Percentiles rank a stretch among this genome's conserved stretches.
Conservation (phyloP, 2,888 invertebrate species). For the Hyles lineata region DNA sequence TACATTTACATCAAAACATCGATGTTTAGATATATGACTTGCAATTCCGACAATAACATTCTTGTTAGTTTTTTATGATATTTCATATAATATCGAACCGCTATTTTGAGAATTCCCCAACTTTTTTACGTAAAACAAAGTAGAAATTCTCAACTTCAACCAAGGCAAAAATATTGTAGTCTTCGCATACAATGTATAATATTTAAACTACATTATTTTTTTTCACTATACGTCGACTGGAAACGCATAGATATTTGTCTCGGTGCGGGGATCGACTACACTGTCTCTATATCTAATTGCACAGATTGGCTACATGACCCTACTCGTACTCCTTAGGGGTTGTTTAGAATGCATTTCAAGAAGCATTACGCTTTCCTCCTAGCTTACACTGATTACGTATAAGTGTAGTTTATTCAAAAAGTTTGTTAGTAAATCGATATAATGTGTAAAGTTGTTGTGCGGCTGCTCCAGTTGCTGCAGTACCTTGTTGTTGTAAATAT, state of each 20-base stretch:
- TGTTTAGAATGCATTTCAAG: not conserved
- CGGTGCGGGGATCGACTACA: too few relatives aligned
- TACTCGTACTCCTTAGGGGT: too few relatives aligned
- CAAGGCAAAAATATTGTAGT: too few relatives aligned
- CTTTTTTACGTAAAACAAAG: not conserved
- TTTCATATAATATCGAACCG: not conserved
- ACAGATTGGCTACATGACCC: too few relatives aligned
- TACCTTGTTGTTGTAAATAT: not conserved
- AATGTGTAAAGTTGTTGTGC: not conserved
- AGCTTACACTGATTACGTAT: not conserved
- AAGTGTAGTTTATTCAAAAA: conserved; percentile 8
- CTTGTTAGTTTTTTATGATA: not conserved
- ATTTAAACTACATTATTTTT: too few relatives aligned
- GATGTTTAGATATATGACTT: not conserved
- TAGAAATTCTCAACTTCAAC: too few relatives aligned
- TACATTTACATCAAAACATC: conserved; percentile 1
- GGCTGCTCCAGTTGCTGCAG: conserved; percentile 8
- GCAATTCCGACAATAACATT: not conserved
- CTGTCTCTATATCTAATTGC: too few relatives aligned
- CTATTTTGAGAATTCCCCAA: not conserved
- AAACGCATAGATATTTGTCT: too few relatives aligned
- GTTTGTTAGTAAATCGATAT: conserved; percentile 13
- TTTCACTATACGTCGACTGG: too few relatives aligned
- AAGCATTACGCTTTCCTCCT: not conserved
- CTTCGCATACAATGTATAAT: too few relatives aligned